Base-by-base conservation (phyloP, 2,797 vertebrate genomes). In the Sebastes hubbsi region DNA sequence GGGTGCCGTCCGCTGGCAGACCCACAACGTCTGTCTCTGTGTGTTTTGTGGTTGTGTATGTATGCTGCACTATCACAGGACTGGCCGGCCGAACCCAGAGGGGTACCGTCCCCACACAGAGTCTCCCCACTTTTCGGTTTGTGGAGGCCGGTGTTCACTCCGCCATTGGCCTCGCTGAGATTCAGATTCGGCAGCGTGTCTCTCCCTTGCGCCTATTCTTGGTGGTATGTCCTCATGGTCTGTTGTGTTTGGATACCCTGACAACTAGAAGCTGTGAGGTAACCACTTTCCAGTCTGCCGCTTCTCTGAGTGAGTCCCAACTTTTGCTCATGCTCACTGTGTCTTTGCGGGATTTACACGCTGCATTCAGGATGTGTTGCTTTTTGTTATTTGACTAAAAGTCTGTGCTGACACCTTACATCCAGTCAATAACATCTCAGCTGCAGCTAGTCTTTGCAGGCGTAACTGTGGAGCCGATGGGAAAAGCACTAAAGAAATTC, bases 171-270 rank as follows among this genome's bases (percentile, higher is more conserved):
- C 77, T 89, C 2, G 20, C 87, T 85, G 83, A 84, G 86, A 85
- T 85, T 87, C 56, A 2, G 78, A 80, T 58, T 76, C 64, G 11
- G 83, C 78, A 80, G 82, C 24, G 73, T 68, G 75, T 78, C 86
- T 89, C 89, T 92, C 86, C 74, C 68, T 86, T 82, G 83, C 75
- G 68, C 83, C 94, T 94, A 94, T 95, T 95, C 94, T 89, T 88
- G 90, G 94, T 91, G 90, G 90, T 91, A 90, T 94, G 94, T 92
- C 89, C 92, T 94, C 94, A 93, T 84, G 89, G 86, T 91, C 80
- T 95, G 94, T 94, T 94, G 90, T 94, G 93, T 95, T 93, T 94
- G 91, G 92, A 93, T 94, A 86, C 93, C 94, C 91, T 95, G 95
- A 95, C 94, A 93, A 95, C 94, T 91, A 76, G 77, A 87, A 88